Base-by-base conservation (phyloP, 1,140 invertebrate species). In the Brachionus manjavacas region DNA sequence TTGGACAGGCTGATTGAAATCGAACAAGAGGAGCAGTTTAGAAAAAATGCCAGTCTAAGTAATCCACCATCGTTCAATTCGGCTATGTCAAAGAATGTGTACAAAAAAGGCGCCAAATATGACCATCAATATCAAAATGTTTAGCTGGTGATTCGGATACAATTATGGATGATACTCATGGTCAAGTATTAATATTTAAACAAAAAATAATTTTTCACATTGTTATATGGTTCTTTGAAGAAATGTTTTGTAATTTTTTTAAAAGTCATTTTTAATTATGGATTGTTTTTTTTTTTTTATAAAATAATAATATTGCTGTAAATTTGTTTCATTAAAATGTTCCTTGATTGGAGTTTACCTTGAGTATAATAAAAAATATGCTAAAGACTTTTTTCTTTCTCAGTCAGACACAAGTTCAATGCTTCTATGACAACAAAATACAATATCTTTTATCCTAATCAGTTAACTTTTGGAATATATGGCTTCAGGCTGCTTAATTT, bases 41-140 rank as follows among this genome's bases (percentile, higher is more conserved):
- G 16, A 52, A 80, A 80, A 64, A 60, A 25, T 64, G 11, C 11
- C 8, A 60, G 49, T 9, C 25, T 80, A 31, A 64, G 55, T 4
- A 64, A 81, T 64, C 79, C 79, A 49, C 52, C 79, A 4, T 64
- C 79, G 52, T 81, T 81, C 64, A 60, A 68, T 25, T 43, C 72
- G 12, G 72, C 68, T 11, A 72, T 72, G 16, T 72, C 68, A 3
- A 39, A 25, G 9, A 46, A 76, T 49, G 49, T 35, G 72, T 49
- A 12, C 16, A 76, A 76, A 76, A 72, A 72, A 72, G 31, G 31
- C 16, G 35, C 39, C 2, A 39, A 20, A 39, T 39, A 41, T 39
- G 68, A 72, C 16, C 72, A 76, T 14, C 41, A 76, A 49, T 76
- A 76, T 49, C 72, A 76, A 76, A 76, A 76, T 76, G 72, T 76